phyloP scores from a whole-genome alignment of 2,113 vertebrate genomes.

The Gavialis gangeticus region DNA sequence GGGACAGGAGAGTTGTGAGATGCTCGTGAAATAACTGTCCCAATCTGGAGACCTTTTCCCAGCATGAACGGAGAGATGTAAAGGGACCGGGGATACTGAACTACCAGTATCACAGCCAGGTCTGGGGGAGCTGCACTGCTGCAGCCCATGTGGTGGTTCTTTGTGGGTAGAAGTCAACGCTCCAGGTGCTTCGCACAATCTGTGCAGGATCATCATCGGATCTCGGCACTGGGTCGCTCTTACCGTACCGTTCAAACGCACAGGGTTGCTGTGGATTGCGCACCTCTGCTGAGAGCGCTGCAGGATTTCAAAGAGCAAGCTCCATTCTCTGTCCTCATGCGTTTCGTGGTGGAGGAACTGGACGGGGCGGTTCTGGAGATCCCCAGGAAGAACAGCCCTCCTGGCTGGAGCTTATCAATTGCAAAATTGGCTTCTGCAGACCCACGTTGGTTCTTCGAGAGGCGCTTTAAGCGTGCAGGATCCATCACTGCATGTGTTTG shows the following conservation, averaged over 20 bases:
- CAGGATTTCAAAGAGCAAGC: background rate
- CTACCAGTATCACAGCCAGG: background rate
- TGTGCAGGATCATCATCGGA: background rate
- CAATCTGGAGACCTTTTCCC: background rate
- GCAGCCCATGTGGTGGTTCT: background rate
- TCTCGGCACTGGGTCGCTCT: background rate
- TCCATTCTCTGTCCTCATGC: background rate
- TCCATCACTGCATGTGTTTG: background rate
- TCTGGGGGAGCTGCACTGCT: background rate
- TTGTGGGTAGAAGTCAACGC: background rate
- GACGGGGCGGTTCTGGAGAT: background rate
- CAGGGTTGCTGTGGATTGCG: background rate
- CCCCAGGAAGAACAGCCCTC: background rate
- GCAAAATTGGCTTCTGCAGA: background rate
- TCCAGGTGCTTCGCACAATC: background rate
- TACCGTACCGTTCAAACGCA: background rate
- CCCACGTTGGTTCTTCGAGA: background rate
- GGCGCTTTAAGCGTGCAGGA: background rate
- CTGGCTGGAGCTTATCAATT: background rate
- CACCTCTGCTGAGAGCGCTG: background rate
- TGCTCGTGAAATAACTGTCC: background rate
- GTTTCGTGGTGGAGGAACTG: too few species aligned
- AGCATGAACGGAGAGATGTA: background rate
- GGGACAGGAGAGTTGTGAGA: background rate
- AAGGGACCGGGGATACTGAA: background rate